Evolutionary conservation across 2,888 invertebrate species (phyloP), one percentile per base, ranked within the genome.

Genomic region (Sphaerophoria taeniata): DNA sequence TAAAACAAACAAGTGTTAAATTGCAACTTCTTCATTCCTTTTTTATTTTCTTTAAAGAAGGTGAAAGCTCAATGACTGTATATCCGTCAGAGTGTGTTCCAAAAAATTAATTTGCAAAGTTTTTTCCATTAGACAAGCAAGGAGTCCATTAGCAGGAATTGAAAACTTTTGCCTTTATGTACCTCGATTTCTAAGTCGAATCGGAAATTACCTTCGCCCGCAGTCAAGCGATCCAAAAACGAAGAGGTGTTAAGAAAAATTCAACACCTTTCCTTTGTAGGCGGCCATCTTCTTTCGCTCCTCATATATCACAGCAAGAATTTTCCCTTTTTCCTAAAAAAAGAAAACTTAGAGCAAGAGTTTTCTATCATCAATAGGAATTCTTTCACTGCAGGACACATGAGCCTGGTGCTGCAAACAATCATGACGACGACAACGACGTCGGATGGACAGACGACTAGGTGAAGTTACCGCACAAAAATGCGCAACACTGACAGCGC

Each of bases 401-500:
- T 49, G 60, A 69, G 60, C 55, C 67, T 31, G 36, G 49, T 65
- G 51, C 65, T 63, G 51, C 69, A 58, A 69, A 73, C 70, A 63
- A 61, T 24, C 31, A 60, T 24, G 36, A 75, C 65, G 53, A 51
- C 51, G 51, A 24, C 2, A 2, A 24, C 24, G 24, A 24, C 24
- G n/a, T n/a, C n/a, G n/a, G n/a, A n/a, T n/a, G n/a, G n/a, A n/a
- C n/a, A n/a, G 24, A 24, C 24, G 24, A 24, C 24, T 24, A 24
- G 24, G 24, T 24, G 24, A 24, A 24, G 24, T 53, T 65, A 79
- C 79, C 83, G 74, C 83, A 84, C 80, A 81, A 85, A 86, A 81
- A 85, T 86, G 85, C 85, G 85, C 85, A 86, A 81, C 85, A 86
- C 81, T 86, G 85, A 70, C 73, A 77, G 85, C 85, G 81, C 85